These are phyloP conservation scores for Burhinus bistriatus DNA, from an alignment of 2,113 vertebrate genomes.

Conservation along the genomic window DNA sequence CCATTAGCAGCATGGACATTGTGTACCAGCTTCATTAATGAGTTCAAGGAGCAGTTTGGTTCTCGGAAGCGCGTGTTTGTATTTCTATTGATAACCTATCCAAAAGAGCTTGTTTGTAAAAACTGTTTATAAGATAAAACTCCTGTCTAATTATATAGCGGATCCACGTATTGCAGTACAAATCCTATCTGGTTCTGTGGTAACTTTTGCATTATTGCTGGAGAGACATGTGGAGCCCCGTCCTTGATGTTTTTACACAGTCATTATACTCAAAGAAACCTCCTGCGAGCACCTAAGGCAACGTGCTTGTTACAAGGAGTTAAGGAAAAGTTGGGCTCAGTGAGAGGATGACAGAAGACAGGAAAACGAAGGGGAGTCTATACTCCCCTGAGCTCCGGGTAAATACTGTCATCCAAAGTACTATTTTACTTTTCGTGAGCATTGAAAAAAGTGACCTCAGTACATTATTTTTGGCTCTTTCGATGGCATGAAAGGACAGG, in stretches of 20 bases:
- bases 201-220: neutral
- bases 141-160: neutral
- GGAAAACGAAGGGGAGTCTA: neutral
- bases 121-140: neutral
- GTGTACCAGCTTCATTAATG: neutral
- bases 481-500: constrained; percentile 5
- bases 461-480: constrained; percentile 27
- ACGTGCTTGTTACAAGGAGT: neutral
- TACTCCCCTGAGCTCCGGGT: neutral
- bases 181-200: neutral
- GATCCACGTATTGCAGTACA: neutral
- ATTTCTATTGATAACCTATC: neutral
- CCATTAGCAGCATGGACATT: neutral
- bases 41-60: constrained; percentile 8
- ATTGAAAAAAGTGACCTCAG: neutral
- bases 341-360: neutral
- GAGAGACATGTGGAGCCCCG: neutral
- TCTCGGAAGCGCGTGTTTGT: neutral
- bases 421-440: neutral
- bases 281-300: neutral
- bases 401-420: neutral
- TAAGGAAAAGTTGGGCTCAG: neutral
- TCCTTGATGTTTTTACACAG: neutral
- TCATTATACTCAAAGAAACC: neutral
- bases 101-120: neutral